A percentile compares a stretch with the other conserved stretches of the same genome.
Evolutionary conservation across 1,140 invertebrate genomes (phyloP).

Genomic region (Diorhabda sublineata): DNA sequence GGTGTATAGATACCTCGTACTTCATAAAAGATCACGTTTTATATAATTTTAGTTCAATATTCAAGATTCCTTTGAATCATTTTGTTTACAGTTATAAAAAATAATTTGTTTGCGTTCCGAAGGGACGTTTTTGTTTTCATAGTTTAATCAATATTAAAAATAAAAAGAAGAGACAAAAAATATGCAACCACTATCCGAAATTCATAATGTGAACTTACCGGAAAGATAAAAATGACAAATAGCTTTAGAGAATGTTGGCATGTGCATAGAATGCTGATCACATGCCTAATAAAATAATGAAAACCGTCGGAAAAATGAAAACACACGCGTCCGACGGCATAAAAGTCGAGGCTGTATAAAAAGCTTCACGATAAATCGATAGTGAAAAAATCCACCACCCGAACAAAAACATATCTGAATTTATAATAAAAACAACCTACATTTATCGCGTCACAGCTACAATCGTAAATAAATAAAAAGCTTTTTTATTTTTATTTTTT

Average conservation of each 20-base stretch:
- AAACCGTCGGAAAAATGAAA: slow-evolving; percentile 10
- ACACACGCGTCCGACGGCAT: slow-evolving; percentile 5
- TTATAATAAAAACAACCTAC: slow-evolving; percentile 1
- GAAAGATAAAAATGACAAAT: slow-evolving; percentile 13
- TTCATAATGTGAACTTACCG: slow-evolving; percentile 4
- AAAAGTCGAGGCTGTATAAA: background rate
- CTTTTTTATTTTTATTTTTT: background rate
- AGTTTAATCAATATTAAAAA: background rate
- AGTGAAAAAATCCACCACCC: background rate
- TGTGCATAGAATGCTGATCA: slow-evolving; percentile 10
- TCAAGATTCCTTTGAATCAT: too few species aligned
- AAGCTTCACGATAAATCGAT: slow-evolving; percentile 6
- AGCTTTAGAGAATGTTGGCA: slow-evolving; percentile 10
- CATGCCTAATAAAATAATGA: slow-evolving; percentile 13
- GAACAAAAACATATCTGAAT: slow-evolving; percentile 8
- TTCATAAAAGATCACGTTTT: too few species aligned
- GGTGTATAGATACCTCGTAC: too few species aligned
- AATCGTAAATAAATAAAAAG: slow-evolving; percentile 4
- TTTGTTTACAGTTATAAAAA: too few species aligned
- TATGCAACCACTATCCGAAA: slow-evolving; percentile 2
- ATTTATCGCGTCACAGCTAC: background rate
- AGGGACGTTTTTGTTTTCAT: background rate
- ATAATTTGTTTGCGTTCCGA: too few species aligned
- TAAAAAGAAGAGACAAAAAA: background rate
- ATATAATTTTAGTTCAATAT: too few species aligned